Percentiles rank a stretch among this genome's conserved stretches.
Conservation (phyloP, 2,888 invertebrate species). For the Himalopsyche japonica region DNA sequence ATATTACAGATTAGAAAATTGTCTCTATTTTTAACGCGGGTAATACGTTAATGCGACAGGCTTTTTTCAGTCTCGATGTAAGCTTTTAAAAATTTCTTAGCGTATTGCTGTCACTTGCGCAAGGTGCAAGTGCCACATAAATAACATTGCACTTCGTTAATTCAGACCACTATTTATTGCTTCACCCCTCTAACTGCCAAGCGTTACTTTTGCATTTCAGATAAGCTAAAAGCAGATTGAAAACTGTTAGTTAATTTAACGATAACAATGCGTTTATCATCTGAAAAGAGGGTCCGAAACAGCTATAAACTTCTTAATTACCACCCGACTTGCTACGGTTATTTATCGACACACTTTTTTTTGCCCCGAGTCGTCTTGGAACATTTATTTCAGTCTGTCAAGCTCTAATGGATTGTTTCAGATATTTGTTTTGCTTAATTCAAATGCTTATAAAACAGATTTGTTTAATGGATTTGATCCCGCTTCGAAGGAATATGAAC, state of each 20-base stretch:
- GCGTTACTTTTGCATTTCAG: not conserved
- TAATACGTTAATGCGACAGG: not conserved
- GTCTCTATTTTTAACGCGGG: not conserved
- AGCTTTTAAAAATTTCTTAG: constrained; percentile 9
- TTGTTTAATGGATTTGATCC: not conserved
- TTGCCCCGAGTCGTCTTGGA: not conserved
- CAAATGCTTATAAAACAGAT: not conserved
- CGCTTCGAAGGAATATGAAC: not conserved
- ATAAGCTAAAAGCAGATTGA: constrained; percentile 26
- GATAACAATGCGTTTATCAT: constrained; percentile 33
- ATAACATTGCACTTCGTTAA: constrained; percentile 35
- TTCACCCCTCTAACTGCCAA: constrained; percentile 4
- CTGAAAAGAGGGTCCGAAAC: constrained; percentile 6
- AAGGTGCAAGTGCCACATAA: constrained; percentile 32
- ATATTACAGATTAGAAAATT: no score
- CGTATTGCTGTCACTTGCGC: constrained; percentile 4
- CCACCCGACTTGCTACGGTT: constrained; percentile 24
- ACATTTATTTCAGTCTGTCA: not conserved
- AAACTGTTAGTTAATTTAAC: constrained; percentile 31
- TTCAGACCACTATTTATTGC: constrained; percentile 32
- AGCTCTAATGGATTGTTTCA: not conserved
- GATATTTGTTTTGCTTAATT: constrained; percentile 1
- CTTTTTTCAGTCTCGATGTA: not conserved
- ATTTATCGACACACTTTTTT: constrained; percentile 35
- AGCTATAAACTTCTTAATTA: constrained; percentile 37